Percentiles rank a stretch among this genome's conserved stretches.
Evolutionary conservation across 1,140 invertebrate genomes (phyloP).

Genomic region (Parasteatoda tepidariorum): DNA sequence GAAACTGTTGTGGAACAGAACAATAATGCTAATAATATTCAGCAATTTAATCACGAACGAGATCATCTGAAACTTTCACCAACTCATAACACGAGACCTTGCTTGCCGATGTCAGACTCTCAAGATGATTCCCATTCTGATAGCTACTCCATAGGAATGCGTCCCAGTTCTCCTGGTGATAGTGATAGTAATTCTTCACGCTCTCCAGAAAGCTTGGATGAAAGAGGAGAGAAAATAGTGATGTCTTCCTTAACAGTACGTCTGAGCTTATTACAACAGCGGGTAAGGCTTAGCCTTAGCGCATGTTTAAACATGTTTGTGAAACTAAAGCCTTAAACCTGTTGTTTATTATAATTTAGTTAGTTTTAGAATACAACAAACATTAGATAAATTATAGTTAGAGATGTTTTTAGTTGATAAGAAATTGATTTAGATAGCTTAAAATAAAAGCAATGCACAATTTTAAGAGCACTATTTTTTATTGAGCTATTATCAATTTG

Average conservation of each 20-base stretch:
- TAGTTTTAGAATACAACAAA: too few species aligned
- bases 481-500: too few species aligned
- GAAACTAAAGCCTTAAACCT: too few species aligned
- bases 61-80: conserved; percentile 5
- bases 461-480: too few species aligned
- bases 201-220: conserved; percentile 34
- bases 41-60: background rate
- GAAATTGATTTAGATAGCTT: too few species aligned
- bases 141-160: conserved; percentile 27
- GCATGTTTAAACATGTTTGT: too few species aligned
- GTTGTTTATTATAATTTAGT: too few species aligned
- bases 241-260: conserved; percentile 41
- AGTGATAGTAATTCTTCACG: conserved; percentile 43
- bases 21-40: background rate
- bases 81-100: background rate
- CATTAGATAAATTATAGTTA: too few species aligned
- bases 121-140: conserved; percentile 32
- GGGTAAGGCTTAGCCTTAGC: conserved; percentile 25
- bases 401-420: too few species aligned
- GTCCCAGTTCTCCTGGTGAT: conserved; percentile 19
- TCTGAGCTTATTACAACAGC: conserved; percentile 22
- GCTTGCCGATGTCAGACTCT: conserved; percentile 24
- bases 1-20: background rate
- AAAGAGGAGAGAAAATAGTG: conserved; percentile 34
- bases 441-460: too few species aligned